Percentiles rank a stretch among this genome's conserved stretches.
Conservation (phyloP, 1,140 invertebrate species). For the Sarcophaga peregrina region DNA sequence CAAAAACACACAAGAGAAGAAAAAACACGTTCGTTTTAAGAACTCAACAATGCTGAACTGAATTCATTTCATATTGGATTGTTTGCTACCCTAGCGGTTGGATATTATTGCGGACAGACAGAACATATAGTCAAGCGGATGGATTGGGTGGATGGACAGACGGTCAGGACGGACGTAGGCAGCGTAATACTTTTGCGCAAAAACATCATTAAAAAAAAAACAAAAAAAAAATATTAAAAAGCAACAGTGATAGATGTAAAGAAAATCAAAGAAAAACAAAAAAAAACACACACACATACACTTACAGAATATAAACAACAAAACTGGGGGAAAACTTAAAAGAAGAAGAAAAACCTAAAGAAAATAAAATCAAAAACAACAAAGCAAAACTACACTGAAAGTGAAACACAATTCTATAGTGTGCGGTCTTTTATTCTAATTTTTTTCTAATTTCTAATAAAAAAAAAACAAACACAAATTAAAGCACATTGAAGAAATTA, state of each 20-base stretch:
- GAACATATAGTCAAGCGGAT: background rate
- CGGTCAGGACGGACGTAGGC: background rate
- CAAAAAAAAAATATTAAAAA: background rate
- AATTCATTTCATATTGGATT: background rate
- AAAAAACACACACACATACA: background rate
- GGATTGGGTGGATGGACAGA: background rate
- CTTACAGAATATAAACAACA: too few species aligned
- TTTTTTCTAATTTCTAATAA: background rate
- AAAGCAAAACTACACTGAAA: background rate
- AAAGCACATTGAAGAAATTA: too few species aligned
- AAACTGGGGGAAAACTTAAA: background rate
- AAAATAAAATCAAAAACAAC: background rate
- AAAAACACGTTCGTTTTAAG: slow-evolving; percentile 37
- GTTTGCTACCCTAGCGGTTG: slow-evolving; percentile 6
- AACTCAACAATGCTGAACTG: slow-evolving; percentile 41
- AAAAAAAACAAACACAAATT: background rate
- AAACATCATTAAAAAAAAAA: slow-evolving; percentile 13
- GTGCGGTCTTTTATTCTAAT: background rate
- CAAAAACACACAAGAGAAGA: background rate
- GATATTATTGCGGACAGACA: slow-evolving; percentile 18
- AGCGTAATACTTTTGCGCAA: slow-evolving; percentile 41
- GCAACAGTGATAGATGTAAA: background rate
- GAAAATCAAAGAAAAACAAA: slow-evolving; percentile 28
- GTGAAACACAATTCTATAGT: slow-evolving; percentile 16
- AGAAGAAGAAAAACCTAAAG: background rate